Evolutionary conservation across 2,113 vertebrate species (phyloP), one percentile per base, ranked within the genome.

Genomic region (Aramus guarauna): DNA sequence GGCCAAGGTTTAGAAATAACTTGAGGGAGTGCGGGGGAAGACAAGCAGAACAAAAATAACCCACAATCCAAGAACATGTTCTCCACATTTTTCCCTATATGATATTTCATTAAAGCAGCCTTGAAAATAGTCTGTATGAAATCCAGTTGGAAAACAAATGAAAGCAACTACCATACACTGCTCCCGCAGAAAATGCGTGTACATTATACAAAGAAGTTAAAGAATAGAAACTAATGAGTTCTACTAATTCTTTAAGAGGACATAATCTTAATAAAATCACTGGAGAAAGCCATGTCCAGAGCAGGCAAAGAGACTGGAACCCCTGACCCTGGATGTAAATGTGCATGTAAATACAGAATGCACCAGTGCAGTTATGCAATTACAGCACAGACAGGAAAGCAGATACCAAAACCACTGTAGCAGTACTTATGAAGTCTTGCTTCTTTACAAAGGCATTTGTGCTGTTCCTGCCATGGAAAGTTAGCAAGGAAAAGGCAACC

Each of bases 341-440:
- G 39, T 22, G n/a, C 73, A 3, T 10, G 50, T 34, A 69, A 79
- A 93, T 27, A 56, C 3, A 55, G 18, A 32, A 41, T 2, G 3
- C 24, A 84, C 41, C 32, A 45, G 50, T 59, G 78, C 63, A 67
- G 19, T 56, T 85, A 29, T 5, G 11, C 18, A 45, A 43, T 32
- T 37, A 37, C 18, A 78, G 36, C 63, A 53, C 10, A 52, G 32
- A 68, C 27, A 30, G 22, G 50, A 92, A 92, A 76, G 39, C 39
- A 78, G 55, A 45, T 5, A 62, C 7, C 71, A 67, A 43, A 86
- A 37, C 1, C 27, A 32, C 32, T 8, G 20, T 0, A 53, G 60
- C 24, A 1, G 48, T 41, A 41, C 12, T 58, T 48, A 4, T 0
- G 3, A 79, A 39, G 10, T 8, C 32, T 60, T 58, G 41, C 15